Percentiles rank a stretch among this genome's conserved stretches.
Evolutionary conservation across 2,113 vertebrate genomes (phyloP).

Genomic region (Amia ocellicauda): DNA sequence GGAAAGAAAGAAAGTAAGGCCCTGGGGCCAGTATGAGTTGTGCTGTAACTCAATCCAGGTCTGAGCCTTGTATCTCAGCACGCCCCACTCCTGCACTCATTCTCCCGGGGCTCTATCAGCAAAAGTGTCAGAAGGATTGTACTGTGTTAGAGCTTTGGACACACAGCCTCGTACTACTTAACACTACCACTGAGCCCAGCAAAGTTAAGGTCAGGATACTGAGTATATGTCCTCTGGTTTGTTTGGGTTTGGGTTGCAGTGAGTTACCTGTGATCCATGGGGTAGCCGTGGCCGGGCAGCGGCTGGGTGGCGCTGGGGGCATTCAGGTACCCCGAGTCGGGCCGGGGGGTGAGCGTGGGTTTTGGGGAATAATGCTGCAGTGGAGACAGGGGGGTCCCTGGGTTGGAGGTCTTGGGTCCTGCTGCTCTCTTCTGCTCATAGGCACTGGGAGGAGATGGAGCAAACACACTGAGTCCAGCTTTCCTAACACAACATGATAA

Average conservation of each 20-base stretch:
- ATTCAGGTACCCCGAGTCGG: constrained; percentile 79
- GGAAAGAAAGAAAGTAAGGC: too few relatives aligned
- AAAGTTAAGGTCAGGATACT: too few relatives aligned
- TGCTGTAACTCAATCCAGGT: too few relatives aligned
- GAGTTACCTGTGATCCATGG: constrained; percentile 62
- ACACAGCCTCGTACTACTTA: too few relatives aligned
- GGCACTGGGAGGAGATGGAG: constrained; percentile 65
- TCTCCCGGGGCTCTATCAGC: too few relatives aligned
- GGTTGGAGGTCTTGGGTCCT: constrained; percentile 74
- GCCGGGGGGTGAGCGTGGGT: constrained; percentile 62
- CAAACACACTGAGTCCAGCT: constrained; percentile 5
- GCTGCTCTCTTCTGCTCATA: constrained; percentile 79
- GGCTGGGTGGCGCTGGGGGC: constrained; percentile 63
- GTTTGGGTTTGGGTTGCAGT: not conserved
- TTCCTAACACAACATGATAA: constrained; percentile 32
- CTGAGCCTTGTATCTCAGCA: too few relatives aligned
- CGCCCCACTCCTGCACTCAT: too few relatives aligned
- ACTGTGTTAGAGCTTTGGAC: too few relatives aligned
- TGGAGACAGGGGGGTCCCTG: constrained; percentile 71
- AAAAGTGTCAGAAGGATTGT: too few relatives aligned
- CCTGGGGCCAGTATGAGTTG: too few relatives aligned
- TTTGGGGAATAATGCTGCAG: constrained; percentile 79
- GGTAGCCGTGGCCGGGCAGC: constrained; percentile 75
- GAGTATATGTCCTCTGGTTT: too few relatives aligned
- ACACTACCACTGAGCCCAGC: too few relatives aligned